Base-by-base conservation (phyloP, 2,797 vertebrate species). In the Euphonia xanthogaster region DNA sequence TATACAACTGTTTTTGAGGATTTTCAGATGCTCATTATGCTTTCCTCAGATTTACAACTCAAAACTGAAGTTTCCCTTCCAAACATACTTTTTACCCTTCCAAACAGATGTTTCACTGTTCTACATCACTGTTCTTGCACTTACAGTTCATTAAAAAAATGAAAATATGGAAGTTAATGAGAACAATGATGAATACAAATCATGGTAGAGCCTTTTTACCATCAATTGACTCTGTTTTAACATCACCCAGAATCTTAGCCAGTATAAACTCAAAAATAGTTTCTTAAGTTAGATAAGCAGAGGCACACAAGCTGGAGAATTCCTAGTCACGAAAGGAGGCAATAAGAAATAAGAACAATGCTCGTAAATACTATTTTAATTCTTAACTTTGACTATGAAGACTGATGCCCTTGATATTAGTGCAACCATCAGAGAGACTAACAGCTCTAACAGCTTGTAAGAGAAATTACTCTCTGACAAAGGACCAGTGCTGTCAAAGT, bases 381-480 rank as follows among this genome's bases (percentile, higher is more conserved):
- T 90, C 88, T 60, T 68, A 81, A 86, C 77, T 96, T 86, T 85
- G 87, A 92, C 67, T 82, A 57, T 8, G 1, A 93, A 93, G 92
- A 92, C 63, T 77, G 76, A 94, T 93, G 92, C 76, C 61, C 67
- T 92, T 96, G 78, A 96, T 97, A 87, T 91, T 85, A 57, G 74
- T 10, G 39, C 63, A 84, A 88, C 62, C 90, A 95, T 72, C 90
- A 80, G 50, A 66, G 67, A 93, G 77, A 85, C 94, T 82, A 95
- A 95, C 45, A 89, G 90, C 67, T 71, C 93, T 85, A 95, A 95
- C 45, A 89, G 86, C 74, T 65, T 87, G 20, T 31, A 92, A 92
- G 89, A 93, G 87, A 55, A 89, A 96, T 77, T 94, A 48, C 67
- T 37, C 53, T 60, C 22, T 93, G 73, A 93, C 71, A 71, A 81